These are phyloP conservation scores for Scrobipalpa costella DNA, from an alignment of 2,888 invertebrate genomes.

Conservation along the genomic window DNA sequence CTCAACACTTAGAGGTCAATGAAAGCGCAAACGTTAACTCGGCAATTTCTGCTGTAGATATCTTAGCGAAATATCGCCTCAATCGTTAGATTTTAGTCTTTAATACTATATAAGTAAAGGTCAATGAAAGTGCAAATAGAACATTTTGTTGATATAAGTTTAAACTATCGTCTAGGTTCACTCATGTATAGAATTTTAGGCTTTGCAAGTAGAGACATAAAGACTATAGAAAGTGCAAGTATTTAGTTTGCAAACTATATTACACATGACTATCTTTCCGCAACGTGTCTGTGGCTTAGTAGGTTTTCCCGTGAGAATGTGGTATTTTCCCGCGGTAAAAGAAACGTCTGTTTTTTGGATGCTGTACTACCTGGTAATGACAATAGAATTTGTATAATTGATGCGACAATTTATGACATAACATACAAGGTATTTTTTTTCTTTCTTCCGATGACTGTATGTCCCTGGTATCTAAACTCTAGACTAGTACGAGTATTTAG, in stretches of 20 bases:
- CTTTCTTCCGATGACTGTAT: too few relatives aligned
- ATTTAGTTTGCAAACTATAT: background rate
- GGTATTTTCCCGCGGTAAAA: too few relatives aligned
- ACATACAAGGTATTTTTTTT: too few relatives aligned
- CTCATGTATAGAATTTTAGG: constrained; percentile 6
- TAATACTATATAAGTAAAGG: background rate
- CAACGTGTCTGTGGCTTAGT: too few relatives aligned
- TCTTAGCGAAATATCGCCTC: background rate
- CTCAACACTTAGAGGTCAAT: background rate
- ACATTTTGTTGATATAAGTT: background rate
- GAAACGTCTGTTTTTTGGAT: too few relatives aligned
- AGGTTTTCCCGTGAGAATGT: too few relatives aligned
- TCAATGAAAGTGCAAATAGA: constrained; percentile 1
- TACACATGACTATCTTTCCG: background rate
- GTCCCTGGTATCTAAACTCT: too few relatives aligned
- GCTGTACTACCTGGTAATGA: too few relatives aligned
- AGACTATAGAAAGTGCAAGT: constrained; percentile 3
- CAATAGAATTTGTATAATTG: too few relatives aligned
- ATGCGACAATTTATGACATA: too few relatives aligned
- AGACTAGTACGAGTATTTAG: too few relatives aligned
- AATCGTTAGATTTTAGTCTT: background rate
- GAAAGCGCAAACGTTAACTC: background rate
- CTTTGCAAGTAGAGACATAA: constrained; percentile 7
- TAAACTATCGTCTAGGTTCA: background rate
- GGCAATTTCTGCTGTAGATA: background rate